Evolutionary conservation across 2,888 invertebrate species (phyloP).

Genomic region (Lepidonotus clava): DNA sequence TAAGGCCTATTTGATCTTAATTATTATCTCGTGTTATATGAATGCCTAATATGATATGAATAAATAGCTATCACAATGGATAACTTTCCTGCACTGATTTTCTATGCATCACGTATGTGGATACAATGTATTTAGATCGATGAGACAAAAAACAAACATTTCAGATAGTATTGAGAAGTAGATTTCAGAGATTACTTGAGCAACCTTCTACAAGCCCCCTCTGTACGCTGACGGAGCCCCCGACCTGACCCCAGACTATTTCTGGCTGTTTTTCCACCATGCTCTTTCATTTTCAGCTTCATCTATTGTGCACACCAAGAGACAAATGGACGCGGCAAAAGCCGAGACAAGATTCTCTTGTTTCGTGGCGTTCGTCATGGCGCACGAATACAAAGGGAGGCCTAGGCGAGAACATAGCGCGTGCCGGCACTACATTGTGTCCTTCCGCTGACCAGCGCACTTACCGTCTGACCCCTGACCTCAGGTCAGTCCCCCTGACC

Average conservation of each 20-base stretch:
- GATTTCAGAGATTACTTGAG: no score
- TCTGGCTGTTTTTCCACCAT: conserved; percentile 35
- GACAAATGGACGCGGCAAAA: conserved; percentile 28
- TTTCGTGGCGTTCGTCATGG: not conserved
- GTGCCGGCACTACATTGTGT: conserved; percentile 36
- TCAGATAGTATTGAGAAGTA: no score
- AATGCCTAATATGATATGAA: no score
- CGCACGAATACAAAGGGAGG: conserved; percentile 17
- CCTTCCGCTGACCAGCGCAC: conserved; percentile 44
- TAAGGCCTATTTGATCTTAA: no score
- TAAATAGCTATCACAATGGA: no score
- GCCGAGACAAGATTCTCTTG: conserved; percentile 40
- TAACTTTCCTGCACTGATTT: no score
- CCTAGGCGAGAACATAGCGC: conserved; percentile 37
- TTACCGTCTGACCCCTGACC: conserved; percentile 29
- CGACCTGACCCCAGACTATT: conserved; percentile 22
- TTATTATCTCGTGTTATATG: no score
- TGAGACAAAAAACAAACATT: no score
- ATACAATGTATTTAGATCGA: no score
- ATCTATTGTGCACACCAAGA: not conserved
- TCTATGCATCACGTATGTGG: no score
- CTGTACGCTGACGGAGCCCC: not conserved
- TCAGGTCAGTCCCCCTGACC: not conserved
- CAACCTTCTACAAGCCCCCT: conserved; percentile 36
- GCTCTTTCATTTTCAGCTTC: conserved; percentile 35